phyloP scores from a whole-genome alignment of 1,140 invertebrate genomes.

The Lerema accius region DNA sequence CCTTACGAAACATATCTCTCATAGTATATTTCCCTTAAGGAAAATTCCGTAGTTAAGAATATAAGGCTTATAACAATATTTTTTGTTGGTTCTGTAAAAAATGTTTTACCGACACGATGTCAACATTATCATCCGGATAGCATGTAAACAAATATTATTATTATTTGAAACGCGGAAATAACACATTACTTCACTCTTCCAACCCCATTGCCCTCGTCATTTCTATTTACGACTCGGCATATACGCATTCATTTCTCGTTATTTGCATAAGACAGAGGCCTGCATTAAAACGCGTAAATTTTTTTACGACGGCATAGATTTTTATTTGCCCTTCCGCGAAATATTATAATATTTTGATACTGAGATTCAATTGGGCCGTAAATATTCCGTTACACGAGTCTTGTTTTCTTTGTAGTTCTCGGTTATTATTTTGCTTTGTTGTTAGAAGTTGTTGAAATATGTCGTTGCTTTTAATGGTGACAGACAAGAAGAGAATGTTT shows the following conservation, averaged over 20 bases:
- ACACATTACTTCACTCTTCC: conserved; percentile 23
- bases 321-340: conserved; percentile 10
- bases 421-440: background rate
- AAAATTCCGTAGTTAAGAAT: too few relatives aligned
- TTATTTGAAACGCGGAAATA: conserved; percentile 12
- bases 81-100: background rate
- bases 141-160: conserved; percentile 8
- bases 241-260: conserved; percentile 16
- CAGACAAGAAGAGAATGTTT: too few relatives aligned
- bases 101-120: conserved; percentile 3
- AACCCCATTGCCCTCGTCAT: conserved; percentile 26
- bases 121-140: background rate
- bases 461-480: too few relatives aligned
- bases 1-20: too few relatives aligned
- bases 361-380: conserved; percentile 17
- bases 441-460: background rate
- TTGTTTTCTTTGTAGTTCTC: background rate
- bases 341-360: conserved; percentile 13
- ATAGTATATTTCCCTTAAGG: too few relatives aligned
- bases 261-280: conserved; percentile 23
- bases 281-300: conserved; percentile 25
- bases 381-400: conserved; percentile 1
- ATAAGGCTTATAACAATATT: too few relatives aligned
- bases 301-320: conserved; percentile 15
- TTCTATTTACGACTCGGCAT: conserved; percentile 25